Conservation (phyloP, 1,140 invertebrate genomes). For the Drosophila lacertosa region DNA sequence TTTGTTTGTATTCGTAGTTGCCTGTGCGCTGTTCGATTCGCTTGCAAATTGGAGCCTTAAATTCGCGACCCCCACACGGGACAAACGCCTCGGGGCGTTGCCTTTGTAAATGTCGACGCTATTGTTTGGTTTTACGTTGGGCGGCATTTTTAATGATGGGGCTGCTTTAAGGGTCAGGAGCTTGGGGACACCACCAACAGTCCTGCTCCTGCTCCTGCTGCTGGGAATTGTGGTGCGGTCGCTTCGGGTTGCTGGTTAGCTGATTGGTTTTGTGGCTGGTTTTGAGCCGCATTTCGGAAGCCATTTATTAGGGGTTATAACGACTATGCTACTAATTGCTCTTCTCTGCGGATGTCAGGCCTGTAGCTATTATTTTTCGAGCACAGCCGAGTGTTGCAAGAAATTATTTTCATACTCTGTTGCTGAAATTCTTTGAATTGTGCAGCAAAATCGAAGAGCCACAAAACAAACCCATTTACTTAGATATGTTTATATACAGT, state of each 20-base stretch:
- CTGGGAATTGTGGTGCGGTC: background rate
- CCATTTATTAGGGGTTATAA: conserved; percentile 36
- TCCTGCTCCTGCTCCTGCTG: background rate
- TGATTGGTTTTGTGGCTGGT: conserved; percentile 54
- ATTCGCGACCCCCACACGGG: conserved; percentile 38
- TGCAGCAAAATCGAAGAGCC: too few species aligned
- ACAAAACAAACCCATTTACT: too few species aligned
- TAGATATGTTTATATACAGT: too few species aligned
- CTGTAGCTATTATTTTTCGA: background rate
- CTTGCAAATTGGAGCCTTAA: conserved; percentile 63
- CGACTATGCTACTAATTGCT: conserved; percentile 51
- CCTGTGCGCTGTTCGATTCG: conserved; percentile 42
- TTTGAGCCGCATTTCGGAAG: conserved; percentile 15
- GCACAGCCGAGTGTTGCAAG: background rate
- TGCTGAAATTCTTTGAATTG: too few species aligned
- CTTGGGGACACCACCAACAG: background rate
- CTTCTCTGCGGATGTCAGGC: background rate
- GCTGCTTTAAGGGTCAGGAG: conserved; percentile 4
- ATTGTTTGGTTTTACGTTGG: conserved; percentile 45
- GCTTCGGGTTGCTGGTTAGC: conserved; percentile 31
- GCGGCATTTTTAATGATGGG: conserved; percentile 67
- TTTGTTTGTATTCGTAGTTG: conserved; percentile 20
- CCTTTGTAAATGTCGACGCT: conserved; percentile 46
- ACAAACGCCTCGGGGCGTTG: conserved; percentile 52
- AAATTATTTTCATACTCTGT: too few species aligned